Base-by-base conservation (phyloP, 2,888 invertebrate genomes). In the Deilephila elpenor region DNA sequence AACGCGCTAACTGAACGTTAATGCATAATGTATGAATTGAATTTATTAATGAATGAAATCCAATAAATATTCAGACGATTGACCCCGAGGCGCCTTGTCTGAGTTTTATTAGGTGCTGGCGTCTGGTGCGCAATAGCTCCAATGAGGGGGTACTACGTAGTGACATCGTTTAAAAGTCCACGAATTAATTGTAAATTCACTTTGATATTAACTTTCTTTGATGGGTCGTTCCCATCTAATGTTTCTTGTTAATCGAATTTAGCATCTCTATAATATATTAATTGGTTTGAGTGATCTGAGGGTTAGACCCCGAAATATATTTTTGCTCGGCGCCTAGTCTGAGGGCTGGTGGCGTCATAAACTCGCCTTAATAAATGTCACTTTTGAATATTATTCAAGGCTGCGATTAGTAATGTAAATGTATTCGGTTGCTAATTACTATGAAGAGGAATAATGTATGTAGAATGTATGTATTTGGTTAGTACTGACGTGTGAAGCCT, bases 31-130 rank as follows among this genome's bases (percentile, higher is more conserved):
- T 79, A 85, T 84, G 82, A 79, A 82, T 82, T 79, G 83, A 88
- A 89, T 87, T 83, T 78, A 86, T 84, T 84, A 86, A 81, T 87
- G 84, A 89, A 89, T 88, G 87, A 84, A 88, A 81, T 78, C 73
- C 78, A 78, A 86, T 91, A 83, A 88, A 89, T 91, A 90, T 90
- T 88, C 84, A 88, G 85, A 82, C 77, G 81, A 79, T 82, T 88
- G 89, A 90, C 88, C 90, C 83, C 76, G 75, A 74, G 83, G 76
- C 81, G 82, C 76, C 81, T 76, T 74, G 82, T 82, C 82, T 81
- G 77, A 75, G 75, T 77, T 81, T 81, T 82, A 67, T 51, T 74
- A 78, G 44, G 79, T 79, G 61, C 78, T 75, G 53, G 73, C 73
- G 86, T 86, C 86, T 86, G 82, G 83, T 84, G 82, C 87, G 88